Base-by-base conservation (phyloP, 92 coral and sea anemone species). In the Palythoa caribaeorum region DNA sequence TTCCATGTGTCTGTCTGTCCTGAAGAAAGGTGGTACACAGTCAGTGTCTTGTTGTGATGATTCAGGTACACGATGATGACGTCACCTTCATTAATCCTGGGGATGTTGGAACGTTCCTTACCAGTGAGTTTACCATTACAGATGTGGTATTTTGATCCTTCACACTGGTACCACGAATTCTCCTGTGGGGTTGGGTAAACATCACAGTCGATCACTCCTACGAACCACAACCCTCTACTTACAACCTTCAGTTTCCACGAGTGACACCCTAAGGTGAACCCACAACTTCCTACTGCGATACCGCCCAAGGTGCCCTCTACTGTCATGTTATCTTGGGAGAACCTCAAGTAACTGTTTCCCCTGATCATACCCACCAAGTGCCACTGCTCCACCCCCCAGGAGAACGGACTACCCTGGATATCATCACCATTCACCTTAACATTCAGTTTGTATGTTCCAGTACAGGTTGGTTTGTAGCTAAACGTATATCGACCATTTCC, bases 381-480 rank as follows among this genome's bases (percentile, higher is more conserved):
- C 87, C 6, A n/a, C n/a, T n/a, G n/a, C n/a, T n/a, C n/a, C n/a
- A n/a, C n/a, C n/a, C n/a, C n/a, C n/a, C n/a, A n/a, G n/a, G n/a
- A n/a, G n/a, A n/a, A n/a, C n/a, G n/a, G n/a, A n/a, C n/a, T n/a
- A n/a, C n/a, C n/a, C n/a, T n/a, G n/a, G n/a, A n/a, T n/a, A n/a
- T n/a, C n/a, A n/a, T n/a, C n/a, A n/a, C 83, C 89, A 74, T 74
- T 86, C 16, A 86, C 55, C 35, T 65, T 62, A 55, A 69, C 59
- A 35, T 28, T 50, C 19, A 76, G 68, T 77, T 48, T 68, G 38
- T 76, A 63, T 1, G 9, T 55, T 77, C 90, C 90, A 1, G n/a
- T 44, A 40, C 68, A 73, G 52, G 51, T 17, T 12, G 84, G 84
- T 63, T 21, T n/a, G n/a, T n/a, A n/a, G n/a, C n/a, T n/a, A n/a